Base-by-base conservation (phyloP, 1,140 invertebrate genomes). In the Vollenhovia emeryi region DNA sequence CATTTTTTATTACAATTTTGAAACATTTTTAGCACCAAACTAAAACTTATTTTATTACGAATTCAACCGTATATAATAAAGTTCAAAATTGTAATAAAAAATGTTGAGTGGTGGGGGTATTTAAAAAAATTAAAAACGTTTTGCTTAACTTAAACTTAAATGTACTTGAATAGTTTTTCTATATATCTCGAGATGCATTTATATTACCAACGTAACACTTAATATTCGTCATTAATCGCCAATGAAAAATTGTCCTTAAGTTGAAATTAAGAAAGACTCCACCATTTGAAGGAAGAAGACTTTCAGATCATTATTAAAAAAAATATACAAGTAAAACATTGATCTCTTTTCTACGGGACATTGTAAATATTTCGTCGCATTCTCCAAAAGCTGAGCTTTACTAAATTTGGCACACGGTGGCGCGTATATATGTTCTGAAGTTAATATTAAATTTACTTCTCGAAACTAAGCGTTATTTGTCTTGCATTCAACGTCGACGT, bases 361-460 rank as follows among this genome's bases (percentile, higher is more conserved):
- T 55, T 52, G n/a, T 36, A 36, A 73, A 55, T 36, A 73, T 24
- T 55, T 55, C n/a, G 15, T 73, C 2, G n/a, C 7, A 40, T 57
- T 40, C 11, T 3, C 21, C 18, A 40, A 57, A 40, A 74, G 7
- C 7, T 73, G 7, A 2, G 13, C 15, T 74, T 57, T 74, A 36
- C 24, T 74, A 15, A 2, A 57, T 74, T 33, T 73, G 15, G n/a
- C 15, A 36, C 15, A 21, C 11, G 69, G 6, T 40, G 11, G 0
- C 11, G 30, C n/a, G n/a, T n/a, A n/a, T 52, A 8, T 55, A 13
- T 24, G 6, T 57, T 40, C 13, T 40, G 18, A 0, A 57, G 18
- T 45, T 76, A 43, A 76, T 62, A 76, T 76, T 76, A 62, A 62
- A 60, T 76, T 52, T 76, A 43, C 36, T n/a, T 30, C 1, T 30